Conservation (phyloP, 2,113 vertebrate genomes). For the Amazona vittata region DNA sequence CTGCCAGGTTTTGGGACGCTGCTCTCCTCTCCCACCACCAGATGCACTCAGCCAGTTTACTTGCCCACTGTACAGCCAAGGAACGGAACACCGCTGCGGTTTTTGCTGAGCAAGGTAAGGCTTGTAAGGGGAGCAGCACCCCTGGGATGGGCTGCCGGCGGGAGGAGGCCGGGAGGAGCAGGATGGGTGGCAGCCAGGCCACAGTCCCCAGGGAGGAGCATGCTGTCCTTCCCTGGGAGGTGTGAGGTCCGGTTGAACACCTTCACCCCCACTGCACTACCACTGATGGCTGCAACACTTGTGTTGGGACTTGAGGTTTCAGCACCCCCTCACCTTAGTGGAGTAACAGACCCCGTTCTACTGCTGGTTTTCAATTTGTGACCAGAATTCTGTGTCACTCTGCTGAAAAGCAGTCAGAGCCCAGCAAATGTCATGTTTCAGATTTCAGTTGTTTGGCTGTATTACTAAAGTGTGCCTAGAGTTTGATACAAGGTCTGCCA, state of each 20-base stretch:
- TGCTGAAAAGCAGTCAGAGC: neutral
- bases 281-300: accelerated
- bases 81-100: accelerated
- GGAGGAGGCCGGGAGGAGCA: neutral
- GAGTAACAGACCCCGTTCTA: neutral
- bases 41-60: neutral
- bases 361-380: neutral
- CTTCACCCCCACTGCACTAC: accelerated
- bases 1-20: accelerated
- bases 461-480: neutral
- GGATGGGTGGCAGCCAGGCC: neutral
- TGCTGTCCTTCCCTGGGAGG: neutral
- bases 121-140: neutral
- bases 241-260: accelerated
- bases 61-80: neutral
- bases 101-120: neutral
- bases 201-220: accelerated
- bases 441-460: neutral
- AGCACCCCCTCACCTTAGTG: neutral
- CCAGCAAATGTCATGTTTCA: accelerated
- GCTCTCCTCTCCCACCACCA: neutral
- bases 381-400: neutral
- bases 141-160: neutral
- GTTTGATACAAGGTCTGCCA: neutral
- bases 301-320: neutral